Conservation (phyloP, 2,797 vertebrate species). For the Sebastes baramenuke region DNA sequence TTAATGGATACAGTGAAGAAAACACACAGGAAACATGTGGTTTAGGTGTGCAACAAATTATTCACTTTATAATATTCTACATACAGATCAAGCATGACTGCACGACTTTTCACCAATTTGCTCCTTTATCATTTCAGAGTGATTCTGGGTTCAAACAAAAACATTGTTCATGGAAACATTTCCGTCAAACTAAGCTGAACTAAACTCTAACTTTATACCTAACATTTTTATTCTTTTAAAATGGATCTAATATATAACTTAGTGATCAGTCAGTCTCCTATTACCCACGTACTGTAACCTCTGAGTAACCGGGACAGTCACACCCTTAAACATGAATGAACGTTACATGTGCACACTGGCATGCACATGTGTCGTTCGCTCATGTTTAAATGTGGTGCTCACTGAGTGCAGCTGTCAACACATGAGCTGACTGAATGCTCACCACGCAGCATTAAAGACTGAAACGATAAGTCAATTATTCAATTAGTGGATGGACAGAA, state of each 20-base stretch:
- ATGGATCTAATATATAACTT: background rate
- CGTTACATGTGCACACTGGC: background rate
- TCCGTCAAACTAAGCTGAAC: background rate
- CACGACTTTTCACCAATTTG: background rate
- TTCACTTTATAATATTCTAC: background rate
- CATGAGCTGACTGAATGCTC: background rate
- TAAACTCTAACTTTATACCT: background rate
- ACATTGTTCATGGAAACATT: background rate
- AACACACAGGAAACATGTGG: background rate
- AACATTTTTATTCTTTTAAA: background rate
- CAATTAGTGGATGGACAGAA: background rate
- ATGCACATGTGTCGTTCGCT: slow-evolving; percentile 10
- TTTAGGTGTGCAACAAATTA: background rate
- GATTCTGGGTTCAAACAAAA: background rate
- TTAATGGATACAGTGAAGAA: background rate
- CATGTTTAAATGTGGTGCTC: slow-evolving; percentile 9
- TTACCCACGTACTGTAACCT: background rate
- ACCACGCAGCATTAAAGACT: background rate
- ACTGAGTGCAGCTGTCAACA: slow-evolving; percentile 10
- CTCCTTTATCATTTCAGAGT: too few relatives aligned
- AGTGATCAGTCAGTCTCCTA: background rate
- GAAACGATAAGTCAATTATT: background rate
- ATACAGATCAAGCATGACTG: background rate
- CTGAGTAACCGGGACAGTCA: background rate
- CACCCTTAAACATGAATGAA: background rate